Percentiles rank a stretch among this genome's conserved stretches.
Conservation (phyloP, 1,140 invertebrate species). For the Rhagoletis zephyria region DNA sequence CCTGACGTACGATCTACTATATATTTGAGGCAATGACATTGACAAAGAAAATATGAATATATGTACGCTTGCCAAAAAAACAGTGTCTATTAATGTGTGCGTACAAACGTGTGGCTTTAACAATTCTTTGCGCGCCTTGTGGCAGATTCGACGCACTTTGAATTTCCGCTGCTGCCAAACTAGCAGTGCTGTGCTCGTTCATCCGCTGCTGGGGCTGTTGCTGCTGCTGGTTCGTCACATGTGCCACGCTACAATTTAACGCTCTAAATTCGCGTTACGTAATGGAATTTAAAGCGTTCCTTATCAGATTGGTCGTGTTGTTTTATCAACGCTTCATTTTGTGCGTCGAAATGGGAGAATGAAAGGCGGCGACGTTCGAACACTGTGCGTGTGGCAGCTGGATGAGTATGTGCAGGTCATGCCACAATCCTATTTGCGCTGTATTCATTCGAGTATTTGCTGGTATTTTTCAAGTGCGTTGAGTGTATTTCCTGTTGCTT, state of each 20-base stretch:
- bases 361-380: not conserved
- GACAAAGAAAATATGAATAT: not conserved
- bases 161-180: slow-evolving; percentile 6
- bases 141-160: slow-evolving; percentile 28
- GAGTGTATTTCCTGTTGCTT: slow-evolving; percentile 40
- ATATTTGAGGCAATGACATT: not conserved
- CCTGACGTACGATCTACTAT: not conserved
- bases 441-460: not conserved
- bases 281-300: slow-evolving; percentile 54
- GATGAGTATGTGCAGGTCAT: not conserved
- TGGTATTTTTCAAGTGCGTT: not conserved
- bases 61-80: not conserved
- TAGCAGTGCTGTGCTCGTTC: too few relatives aligned
- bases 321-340: slow-evolving; percentile 54
- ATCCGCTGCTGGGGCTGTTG: too few relatives aligned
- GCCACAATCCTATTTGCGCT: slow-evolving; percentile 34
- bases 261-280: slow-evolving; percentile 54
- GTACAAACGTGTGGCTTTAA: not conserved
- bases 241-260: slow-evolving; percentile 48
- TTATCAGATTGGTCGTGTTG: slow-evolving; percentile 54
- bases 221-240: slow-evolving; percentile 18
- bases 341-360: slow-evolving; percentile 42
- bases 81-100: too few relatives aligned
- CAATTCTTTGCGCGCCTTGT: not conserved
- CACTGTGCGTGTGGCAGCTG: not conserved